Conservation (phyloP, 2,888 invertebrate genomes). For the Cecidostiba fungosa region DNA sequence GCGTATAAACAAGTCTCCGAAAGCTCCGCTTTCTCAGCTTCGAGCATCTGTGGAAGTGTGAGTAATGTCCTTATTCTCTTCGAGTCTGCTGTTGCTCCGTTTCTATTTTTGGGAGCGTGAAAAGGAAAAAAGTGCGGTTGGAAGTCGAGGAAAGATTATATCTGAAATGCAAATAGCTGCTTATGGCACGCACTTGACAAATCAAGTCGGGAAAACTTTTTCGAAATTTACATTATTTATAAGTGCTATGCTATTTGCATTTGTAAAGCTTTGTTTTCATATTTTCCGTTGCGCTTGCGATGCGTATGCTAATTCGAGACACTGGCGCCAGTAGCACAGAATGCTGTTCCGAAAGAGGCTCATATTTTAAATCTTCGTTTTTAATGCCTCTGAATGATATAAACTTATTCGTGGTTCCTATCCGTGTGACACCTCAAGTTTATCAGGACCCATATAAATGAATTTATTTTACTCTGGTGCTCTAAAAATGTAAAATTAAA, state of each 20-base stretch:
- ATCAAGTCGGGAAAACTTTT: background rate
- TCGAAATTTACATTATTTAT: background rate
- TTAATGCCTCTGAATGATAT: no score
- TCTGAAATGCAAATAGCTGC: constrained; percentile 78
- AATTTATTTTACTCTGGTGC: no score
- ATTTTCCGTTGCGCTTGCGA: no score
- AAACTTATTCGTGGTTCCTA: no score
- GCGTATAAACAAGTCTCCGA: constrained; percentile 78
- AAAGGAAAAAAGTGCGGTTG: constrained; percentile 65
- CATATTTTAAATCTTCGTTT: no score
- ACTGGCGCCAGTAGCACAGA: background rate
- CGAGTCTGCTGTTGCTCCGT: background rate
- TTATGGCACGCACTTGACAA: background rate
- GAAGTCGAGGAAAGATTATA: constrained; percentile 73
- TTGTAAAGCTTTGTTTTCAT: background rate
- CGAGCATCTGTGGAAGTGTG: background rate
- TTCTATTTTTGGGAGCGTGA: constrained; percentile 18
- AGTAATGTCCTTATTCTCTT: constrained; percentile 1
- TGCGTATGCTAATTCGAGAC: no score
- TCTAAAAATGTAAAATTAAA: no score
- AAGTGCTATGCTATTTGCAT: background rate
- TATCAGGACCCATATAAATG: no score
- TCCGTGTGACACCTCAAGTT: no score
- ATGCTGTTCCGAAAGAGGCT: no score
- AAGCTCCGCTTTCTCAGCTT: constrained; percentile 57